Conservation (phyloP, 2,113 vertebrate species). For the Eudyptes chrysolophus region DNA sequence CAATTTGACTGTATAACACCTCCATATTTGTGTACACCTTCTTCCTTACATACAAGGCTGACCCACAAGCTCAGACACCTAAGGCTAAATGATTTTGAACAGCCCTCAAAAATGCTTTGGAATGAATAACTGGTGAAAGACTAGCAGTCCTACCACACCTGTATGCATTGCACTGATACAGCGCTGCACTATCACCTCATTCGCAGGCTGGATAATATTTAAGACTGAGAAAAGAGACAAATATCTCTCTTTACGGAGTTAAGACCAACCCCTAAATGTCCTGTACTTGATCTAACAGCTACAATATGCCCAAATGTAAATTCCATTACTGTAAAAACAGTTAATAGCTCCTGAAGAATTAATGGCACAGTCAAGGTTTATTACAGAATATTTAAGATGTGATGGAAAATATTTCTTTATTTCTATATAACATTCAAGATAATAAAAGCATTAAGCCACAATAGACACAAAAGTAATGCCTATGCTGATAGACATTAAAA, state of each 20-base stretch:
- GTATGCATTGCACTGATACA: not conserved
- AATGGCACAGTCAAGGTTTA: not conserved
- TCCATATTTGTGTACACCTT: rapidly evolving
- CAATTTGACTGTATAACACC: not conserved
- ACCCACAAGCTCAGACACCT: not conserved
- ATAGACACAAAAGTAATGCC: not conserved
- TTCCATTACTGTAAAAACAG: not conserved
- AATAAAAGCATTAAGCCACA: slow-evolving; percentile 37
- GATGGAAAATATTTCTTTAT: not conserved
- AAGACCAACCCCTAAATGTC: not conserved
- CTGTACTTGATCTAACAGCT: not conserved
- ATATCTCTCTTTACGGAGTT: not conserved
- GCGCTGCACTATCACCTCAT: not conserved
- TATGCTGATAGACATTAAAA: not conserved
- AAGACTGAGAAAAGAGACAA: not conserved
- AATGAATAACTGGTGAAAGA: not conserved
- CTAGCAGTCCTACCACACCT: not conserved
- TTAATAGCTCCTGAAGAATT: not conserved
- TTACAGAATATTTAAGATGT: slow-evolving; percentile 34
- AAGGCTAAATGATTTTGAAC: not conserved
- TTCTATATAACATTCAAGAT: not conserved
- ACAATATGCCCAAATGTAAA: not conserved
- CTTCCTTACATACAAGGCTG: not conserved
- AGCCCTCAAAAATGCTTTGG: not conserved
- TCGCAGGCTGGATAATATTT: not conserved